phyloP scores from a whole-genome alignment of 2,113 vertebrate genomes.

The Oncorhynchus tshawytscha region DNA sequence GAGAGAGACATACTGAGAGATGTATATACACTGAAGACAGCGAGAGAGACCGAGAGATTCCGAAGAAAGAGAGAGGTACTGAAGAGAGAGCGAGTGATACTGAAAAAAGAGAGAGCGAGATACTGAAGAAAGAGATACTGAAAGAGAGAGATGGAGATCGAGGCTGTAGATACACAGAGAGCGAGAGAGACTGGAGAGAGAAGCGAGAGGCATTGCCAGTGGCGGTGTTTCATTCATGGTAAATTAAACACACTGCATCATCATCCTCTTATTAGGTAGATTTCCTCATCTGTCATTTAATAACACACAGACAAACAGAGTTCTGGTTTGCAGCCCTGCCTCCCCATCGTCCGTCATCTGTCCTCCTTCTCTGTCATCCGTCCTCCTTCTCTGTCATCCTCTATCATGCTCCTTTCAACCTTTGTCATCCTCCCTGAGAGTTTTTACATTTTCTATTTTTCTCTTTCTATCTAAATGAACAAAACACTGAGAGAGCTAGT shows the following conservation, averaged over 20 bases:
- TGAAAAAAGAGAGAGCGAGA: not conserved
- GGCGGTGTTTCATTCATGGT: constrained; percentile 19
- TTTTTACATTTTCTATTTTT: not conserved
- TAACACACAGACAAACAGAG: constrained; percentile 6
- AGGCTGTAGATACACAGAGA: not conserved
- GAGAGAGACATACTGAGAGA: too few relatives aligned
- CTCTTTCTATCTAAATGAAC: too few relatives aligned
- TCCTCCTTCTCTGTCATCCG: not conserved
- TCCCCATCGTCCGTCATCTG: not conserved
- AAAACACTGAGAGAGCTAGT: too few relatives aligned
- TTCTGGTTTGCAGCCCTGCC: not conserved
- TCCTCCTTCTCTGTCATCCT: not conserved
- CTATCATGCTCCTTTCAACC: not conserved
- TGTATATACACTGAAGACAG: too few relatives aligned
- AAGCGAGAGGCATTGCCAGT: not conserved
- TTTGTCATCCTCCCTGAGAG: not conserved
- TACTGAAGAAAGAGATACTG: not conserved
- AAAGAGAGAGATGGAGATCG: not conserved
- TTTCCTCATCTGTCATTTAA: constrained; percentile 62
- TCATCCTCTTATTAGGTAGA: constrained; percentile 52
- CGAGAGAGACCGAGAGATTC: too few relatives aligned
- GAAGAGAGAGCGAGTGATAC: not conserved
- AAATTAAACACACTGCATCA: not conserved
- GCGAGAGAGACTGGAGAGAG: not conserved
- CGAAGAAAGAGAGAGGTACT: not conserved